Base-by-base conservation (phyloP, 2,113 vertebrate species). In the Podarcis muralis region DNA sequence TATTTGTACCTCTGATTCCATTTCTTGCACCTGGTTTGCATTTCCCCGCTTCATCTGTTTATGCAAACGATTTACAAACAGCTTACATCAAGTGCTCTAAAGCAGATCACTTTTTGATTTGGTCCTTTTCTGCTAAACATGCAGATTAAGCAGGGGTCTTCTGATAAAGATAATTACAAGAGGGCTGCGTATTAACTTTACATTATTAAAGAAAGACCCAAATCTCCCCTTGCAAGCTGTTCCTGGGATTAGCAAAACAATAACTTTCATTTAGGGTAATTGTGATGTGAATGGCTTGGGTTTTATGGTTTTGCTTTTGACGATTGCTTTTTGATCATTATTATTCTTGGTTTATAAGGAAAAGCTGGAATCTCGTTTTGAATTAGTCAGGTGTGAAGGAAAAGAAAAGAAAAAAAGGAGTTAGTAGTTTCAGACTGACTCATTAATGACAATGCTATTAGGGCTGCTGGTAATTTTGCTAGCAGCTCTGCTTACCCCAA, bases 191-290 rank as follows among this genome's bases (percentile, higher is more conserved):
- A 97, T 97, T 97, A 97, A 97, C 96, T 97, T 97, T 95, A 95
- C 95, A 90, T 97, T 97, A 97, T 97, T 97, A 97, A 97, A 97
- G 96, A 96, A 96, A 97, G 96, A 97, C 96, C 96, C 97, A 97
- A 97, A 97, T 97, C 97, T 97, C 96, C 92, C 94, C 89, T 93
- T 3, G 91, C 96, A 97, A 97, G 97, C 97, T 97, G 97, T 97
- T 97, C 95, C 92, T 0, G 0, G 96, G 97, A 97, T 98, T 97
- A 97, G 93, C 95, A 95, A 94, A 97, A 97, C 96, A 97, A 97
- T 97, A 97, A 97, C 97, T 98, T 97, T 97, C 97, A 96, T 97
- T 96, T 96, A 95, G 93, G 95, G 95, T 97, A 96, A 97, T 96
- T 97, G 96, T 96, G 92, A 87, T 95, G 95, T 93, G 96, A 82